phyloP scores from a whole-genome alignment of 2,888 invertebrate species.

The Meliscaeva auricollis region DNA sequence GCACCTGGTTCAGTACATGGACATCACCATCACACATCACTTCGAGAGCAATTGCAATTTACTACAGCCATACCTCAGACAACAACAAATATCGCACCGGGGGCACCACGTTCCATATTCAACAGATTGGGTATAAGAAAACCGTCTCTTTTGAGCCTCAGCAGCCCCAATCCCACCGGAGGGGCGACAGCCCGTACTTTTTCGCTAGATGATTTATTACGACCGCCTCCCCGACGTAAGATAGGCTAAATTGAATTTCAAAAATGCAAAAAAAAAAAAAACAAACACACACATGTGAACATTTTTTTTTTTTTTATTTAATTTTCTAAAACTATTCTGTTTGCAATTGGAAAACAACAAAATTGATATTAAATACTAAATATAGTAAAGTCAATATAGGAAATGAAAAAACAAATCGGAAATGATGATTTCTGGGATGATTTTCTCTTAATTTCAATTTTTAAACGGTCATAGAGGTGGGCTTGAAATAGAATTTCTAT shows the following conservation, averaged over 20 bases:
- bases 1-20: conserved; percentile 81
- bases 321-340: conserved; percentile 63
- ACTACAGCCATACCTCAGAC: conserved; percentile 84
- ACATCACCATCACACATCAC: conserved; percentile 85
- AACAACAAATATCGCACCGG: conserved; percentile 85
- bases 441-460: neutral
- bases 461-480: no score
- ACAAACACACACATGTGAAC: conserved; percentile 57
- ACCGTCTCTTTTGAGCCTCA: conserved; percentile 93
- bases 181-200: conserved; percentile 91
- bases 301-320: conserved; percentile 58
- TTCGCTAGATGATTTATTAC: conserved; percentile 95
- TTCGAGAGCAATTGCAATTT: conserved; percentile 86
- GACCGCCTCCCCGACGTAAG: conserved; percentile 93
- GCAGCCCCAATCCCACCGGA: conserved; percentile 86
- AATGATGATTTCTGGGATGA: conserved; percentile 3
- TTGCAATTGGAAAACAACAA: conserved; percentile 73
- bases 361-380: conserved; percentile 51
- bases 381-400: neutral
- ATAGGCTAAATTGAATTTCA: conserved; percentile 82
- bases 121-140: conserved; percentile 94
- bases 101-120: conserved; percentile 89
- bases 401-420: neutral
- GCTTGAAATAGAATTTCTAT: no score
- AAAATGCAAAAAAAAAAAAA: conserved; percentile 72